Evolutionary conservation across 2,797 vertebrate genomes (phyloP).

Genomic region (Danio kyathit): DNA sequence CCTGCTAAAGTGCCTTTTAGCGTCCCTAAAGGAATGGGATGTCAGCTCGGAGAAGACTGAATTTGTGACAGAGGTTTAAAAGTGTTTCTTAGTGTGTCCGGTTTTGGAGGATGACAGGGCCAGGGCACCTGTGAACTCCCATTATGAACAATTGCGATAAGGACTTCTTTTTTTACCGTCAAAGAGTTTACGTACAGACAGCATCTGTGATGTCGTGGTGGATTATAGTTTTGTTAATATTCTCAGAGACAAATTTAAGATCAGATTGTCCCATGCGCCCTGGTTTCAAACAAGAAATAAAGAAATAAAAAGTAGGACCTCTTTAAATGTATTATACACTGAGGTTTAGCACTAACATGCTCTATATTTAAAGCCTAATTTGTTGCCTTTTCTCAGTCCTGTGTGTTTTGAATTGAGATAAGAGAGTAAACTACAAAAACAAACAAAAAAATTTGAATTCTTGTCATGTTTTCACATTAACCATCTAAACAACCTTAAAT

Average conservation of each 20-base stretch:
- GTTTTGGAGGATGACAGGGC: constrained; percentile 41
- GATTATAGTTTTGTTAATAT: not conserved
- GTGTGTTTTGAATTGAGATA: not conserved
- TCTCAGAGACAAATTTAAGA: not conserved
- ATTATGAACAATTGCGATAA: not conserved
- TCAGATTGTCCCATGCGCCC: not conserved
- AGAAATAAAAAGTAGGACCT: not conserved
- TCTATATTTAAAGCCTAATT: not conserved
- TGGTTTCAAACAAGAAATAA: not conserved
- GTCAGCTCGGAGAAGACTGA: constrained; percentile 45
- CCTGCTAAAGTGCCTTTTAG: constrained; percentile 61
- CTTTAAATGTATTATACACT: not conserved
- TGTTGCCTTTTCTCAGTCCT: not conserved
- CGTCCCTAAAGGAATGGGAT: constrained; percentile 53
- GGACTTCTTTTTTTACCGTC: not conserved
- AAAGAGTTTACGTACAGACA: not conserved
- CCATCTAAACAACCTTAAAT: not conserved
- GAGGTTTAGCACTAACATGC: not conserved
- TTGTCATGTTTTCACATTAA: not conserved
- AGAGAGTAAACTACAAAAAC: not conserved
- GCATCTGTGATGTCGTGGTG: not conserved
- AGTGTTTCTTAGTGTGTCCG: constrained; percentile 29
- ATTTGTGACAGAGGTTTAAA: constrained; percentile 49
- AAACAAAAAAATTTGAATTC: not conserved
- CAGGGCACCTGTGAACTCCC: constrained; percentile 34